A percentile compares a stretch with the other conserved stretches of the same genome.
These are phyloP conservation scores for Mormyrus hasselquistii DNA, from an alignment of 2,797 vertebrate genomes.

Conservation along the genomic window DNA sequence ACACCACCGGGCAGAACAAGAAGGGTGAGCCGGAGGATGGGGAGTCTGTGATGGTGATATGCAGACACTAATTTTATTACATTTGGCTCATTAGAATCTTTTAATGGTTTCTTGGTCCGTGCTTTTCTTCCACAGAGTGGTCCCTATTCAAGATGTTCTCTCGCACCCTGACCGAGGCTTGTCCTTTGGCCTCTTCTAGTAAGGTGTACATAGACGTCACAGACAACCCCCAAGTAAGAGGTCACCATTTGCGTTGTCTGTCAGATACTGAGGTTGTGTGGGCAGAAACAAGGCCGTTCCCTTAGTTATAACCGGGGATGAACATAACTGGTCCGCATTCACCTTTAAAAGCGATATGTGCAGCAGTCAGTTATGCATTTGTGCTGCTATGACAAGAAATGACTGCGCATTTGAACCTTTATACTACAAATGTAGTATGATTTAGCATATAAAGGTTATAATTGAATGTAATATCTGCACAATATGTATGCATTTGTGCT, in stretches of 20 bases:
- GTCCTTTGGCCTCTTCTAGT: constrained; percentile 86
- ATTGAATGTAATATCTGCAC: neutral
- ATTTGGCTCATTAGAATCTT: neutral
- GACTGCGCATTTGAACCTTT: neutral
- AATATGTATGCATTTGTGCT: neutral
- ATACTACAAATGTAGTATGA: neutral
- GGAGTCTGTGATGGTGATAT: neutral
- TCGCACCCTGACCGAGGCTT: constrained; percentile 84
- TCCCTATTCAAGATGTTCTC: constrained; percentile 97
- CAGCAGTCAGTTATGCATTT: neutral
- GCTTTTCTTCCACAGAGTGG: constrained; percentile 71
- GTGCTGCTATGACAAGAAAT: neutral
- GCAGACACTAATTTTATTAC: neutral
- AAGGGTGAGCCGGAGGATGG: constrained; percentile 61
- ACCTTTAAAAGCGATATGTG: neutral
- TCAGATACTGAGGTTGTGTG: neutral
- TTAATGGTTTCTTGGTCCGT: neutral
- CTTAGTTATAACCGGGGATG: neutral
- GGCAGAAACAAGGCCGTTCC: neutral
- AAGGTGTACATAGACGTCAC: constrained; percentile 88
- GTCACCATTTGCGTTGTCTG: neutral
- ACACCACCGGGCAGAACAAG: constrained; percentile 76
- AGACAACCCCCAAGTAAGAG: constrained; percentile 72
- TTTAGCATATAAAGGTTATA: neutral
- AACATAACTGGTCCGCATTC: neutral